Base-by-base conservation (phyloP, 2,797 vertebrate species). In the Pelobates cultripes region DNA sequence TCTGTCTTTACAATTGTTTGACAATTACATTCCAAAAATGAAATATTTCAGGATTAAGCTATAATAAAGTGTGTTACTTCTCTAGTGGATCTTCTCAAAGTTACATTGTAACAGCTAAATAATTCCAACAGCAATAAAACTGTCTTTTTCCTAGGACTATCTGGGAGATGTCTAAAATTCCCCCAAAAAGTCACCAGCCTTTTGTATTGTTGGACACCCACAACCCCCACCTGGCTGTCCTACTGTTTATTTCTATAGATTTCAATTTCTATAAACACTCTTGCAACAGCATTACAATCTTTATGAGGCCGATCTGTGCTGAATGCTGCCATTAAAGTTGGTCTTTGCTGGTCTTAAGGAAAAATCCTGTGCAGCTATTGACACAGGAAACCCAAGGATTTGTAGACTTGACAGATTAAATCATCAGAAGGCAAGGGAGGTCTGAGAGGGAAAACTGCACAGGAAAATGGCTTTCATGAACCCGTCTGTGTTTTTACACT, bases 171-270 rank as follows among this genome's bases (percentile, higher is more conserved):
- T 78, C 76, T 86, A 79, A 81, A 86, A 81, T 66, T 61, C 64
- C 86, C 64, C 86, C 85, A 83, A 84, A 85, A 85, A 80, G 60
- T 78, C 69, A 75, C 44, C 61, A 85, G 87, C 88, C 86, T 88
- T 88, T 83, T 47, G 5, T 47, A 47, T 47, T 82, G 88, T 88
- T 81, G 79, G 84, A 73, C n/a, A 88, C 86, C 86, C 85, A 84
- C 89, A 89, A 88, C 87, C 85, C 84, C 86, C 90, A 89, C 87
- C 85, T 70, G 86, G 85, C 81, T 84, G 86, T 86, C 85, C 73
- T 41, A 43, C 78, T 91, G 90, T 93, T 93, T 93, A 88, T 92
- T 93, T 92, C 87, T 85, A 86, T 82, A 85, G 70, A 79, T 85
- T 86, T 89, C 90, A 88, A 81, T 67, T 73, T 87, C 81, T 86